A percentile compares a stretch with the other conserved stretches of the same genome.
These are phyloP conservation scores for Rhabdornis inornatus DNA, from an alignment of 2,113 vertebrate genomes.

Conservation along the genomic window DNA sequence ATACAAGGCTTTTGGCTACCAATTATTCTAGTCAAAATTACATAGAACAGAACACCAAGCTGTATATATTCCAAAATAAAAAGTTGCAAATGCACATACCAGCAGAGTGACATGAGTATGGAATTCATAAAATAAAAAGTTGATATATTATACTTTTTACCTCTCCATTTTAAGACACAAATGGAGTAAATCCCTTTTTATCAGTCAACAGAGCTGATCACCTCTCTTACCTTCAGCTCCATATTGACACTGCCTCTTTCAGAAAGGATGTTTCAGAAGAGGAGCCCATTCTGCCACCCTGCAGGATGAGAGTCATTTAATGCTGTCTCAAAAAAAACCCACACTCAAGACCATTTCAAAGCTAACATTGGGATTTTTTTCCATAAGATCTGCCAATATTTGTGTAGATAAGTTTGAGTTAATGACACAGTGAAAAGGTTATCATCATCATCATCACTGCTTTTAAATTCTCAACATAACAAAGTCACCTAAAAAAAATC, in stretches of 20 bases:
- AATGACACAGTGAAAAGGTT: not conserved
- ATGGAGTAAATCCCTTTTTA: not conserved
- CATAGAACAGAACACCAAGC: not conserved
- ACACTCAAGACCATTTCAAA: not conserved
- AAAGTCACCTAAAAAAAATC: not conserved
- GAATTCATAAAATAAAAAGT: not conserved
- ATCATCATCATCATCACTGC: not conserved
- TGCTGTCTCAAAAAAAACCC: not conserved
- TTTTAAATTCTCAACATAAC: not conserved
- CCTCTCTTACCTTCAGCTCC: not conserved
- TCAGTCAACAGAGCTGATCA: not conserved
- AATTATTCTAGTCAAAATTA: not conserved
- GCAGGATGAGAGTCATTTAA: not conserved
- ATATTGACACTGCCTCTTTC: not conserved
- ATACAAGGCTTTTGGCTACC: not conserved
- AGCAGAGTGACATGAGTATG: not conserved
- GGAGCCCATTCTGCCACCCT: not conserved
- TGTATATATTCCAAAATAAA: not conserved
- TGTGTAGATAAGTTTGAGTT: not conserved
- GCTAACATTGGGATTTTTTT: not conserved
- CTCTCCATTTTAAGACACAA: not conserved
- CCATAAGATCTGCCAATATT: not conserved
- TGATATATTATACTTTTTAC: not conserved
- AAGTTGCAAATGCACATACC: not conserved
- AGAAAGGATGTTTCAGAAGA: not conserved